Conservation (phyloP, 2,113 vertebrate species). For the Chaetura pelagica region DNA sequence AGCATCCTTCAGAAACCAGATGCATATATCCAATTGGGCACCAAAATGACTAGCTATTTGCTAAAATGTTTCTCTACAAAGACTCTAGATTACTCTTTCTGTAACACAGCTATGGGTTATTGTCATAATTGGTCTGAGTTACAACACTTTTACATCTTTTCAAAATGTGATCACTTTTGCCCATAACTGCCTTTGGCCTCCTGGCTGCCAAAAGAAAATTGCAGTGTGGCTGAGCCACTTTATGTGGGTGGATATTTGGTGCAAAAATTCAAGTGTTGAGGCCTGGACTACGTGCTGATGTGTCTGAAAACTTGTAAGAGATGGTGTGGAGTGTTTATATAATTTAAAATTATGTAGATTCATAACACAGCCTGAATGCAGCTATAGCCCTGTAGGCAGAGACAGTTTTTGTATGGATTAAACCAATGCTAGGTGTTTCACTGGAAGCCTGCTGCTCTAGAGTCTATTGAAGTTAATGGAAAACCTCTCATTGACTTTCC, state of each 20-base stretch:
- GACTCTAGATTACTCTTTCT: neutral
- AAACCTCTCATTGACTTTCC: neutral
- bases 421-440: neutral
- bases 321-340: neutral
- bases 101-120: neutral
- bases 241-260: neutral
- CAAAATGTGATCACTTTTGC: neutral
- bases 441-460: neutral
- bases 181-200: neutral
- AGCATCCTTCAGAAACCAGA: neutral
- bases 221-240: neutral
- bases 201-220: neutral
- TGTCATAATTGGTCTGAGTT: neutral
- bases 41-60: neutral
- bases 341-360: neutral
- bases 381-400: neutral
- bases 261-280: neutral
- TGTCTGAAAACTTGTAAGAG: neutral
- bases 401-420: neutral
- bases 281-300: neutral
- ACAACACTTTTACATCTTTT: neutral
- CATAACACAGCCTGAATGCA: neutral
- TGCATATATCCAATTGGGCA: neutral
- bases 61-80: neutral
- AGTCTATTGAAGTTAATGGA: neutral